A percentile compares a stretch with the other conserved stretches of the same genome.
Evolutionary conservation across 2,113 vertebrate species (phyloP).

Genomic region (Perccottus glenii): DNA sequence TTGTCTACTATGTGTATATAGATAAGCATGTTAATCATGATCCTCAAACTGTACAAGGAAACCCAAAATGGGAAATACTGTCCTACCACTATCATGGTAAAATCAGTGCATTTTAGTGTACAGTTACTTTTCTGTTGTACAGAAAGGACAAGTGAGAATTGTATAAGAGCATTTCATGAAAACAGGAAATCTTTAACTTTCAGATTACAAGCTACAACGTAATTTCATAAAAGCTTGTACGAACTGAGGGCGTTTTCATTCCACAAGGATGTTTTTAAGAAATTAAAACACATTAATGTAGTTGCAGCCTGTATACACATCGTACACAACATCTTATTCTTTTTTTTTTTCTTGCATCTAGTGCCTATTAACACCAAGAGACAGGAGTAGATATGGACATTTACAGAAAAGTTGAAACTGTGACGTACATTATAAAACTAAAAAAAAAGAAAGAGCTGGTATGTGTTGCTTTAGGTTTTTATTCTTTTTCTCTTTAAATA

Average conservation of each 20-base stretch:
- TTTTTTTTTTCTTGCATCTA: slow-evolving; percentile 45
- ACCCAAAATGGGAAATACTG: slow-evolving; percentile 15
- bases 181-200: background rate
- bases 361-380: slow-evolving; percentile 61
- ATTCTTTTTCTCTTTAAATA: background rate
- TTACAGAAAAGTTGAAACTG: slow-evolving; percentile 8
- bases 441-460: too few species aligned
- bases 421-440: background rate
- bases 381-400: slow-evolving; percentile 18
- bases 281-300: too few species aligned
- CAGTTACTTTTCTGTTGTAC: slow-evolving; percentile 3
- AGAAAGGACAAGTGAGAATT: slow-evolving; percentile 2
- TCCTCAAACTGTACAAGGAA: slow-evolving; percentile 50
- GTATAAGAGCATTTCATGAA: background rate
- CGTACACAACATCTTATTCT: background rate
- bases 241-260: too few species aligned
- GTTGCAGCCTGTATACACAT: too few species aligned
- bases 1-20: slow-evolving; percentile 65
- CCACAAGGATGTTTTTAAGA: too few species aligned
- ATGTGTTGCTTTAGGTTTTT: too few species aligned
- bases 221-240: too few species aligned
- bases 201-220: background rate
- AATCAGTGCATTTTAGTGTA: background rate
- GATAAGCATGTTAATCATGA: slow-evolving; percentile 69
- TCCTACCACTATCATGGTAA: slow-evolving; percentile 8